Evolutionary conservation across 2,888 invertebrate genomes (phyloP), one percentile per base, ranked within the genome.

Genomic region (Agrochola litura): DNA sequence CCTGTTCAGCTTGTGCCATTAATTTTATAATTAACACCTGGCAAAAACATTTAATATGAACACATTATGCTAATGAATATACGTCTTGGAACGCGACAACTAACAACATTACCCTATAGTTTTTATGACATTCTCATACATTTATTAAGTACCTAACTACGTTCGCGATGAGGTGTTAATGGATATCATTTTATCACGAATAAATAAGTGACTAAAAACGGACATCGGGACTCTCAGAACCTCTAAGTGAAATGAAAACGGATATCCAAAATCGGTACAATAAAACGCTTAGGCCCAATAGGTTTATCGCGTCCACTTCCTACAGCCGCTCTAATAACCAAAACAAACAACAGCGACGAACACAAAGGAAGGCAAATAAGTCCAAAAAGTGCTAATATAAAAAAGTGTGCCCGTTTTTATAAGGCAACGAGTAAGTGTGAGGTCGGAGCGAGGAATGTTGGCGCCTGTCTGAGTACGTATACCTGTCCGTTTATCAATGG

Each of bases 401-500:
- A 96, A 96, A 96, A 96, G 94, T 94, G 95, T 95, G 95, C 92
- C 94, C 93, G 95, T 95, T 96, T 96, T 96, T 96, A 95, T 96
- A 95, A 93, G 91, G 92, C 94, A 91, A 91, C 95, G 94, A 95
- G 95, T 94, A 95, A 96, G 96, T 96, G 96, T 96, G 96, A 96
- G 96, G 96, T 96, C 96, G 96, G 92, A 93, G 88, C 95, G 95
- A 96, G 95, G 96, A 96, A 96, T 96, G 96, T 96, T 96, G 96
- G 96, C 96, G 96, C 96, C 96, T 94, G 96, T 96, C 96, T 96
- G 96, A 96, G 96, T 96, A 96, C 95, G 95, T 95, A 96, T 96
- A 96, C 96, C 96, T 96, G 96, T 96, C 95, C 95, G 94, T 96
- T 96, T 96, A 96, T 96, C 96, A 96, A 96, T 96, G 96, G 95